These are phyloP conservation scores for Blennius ocellaris DNA, from an alignment of 2,113 vertebrate species.

Conservation along the genomic window DNA sequence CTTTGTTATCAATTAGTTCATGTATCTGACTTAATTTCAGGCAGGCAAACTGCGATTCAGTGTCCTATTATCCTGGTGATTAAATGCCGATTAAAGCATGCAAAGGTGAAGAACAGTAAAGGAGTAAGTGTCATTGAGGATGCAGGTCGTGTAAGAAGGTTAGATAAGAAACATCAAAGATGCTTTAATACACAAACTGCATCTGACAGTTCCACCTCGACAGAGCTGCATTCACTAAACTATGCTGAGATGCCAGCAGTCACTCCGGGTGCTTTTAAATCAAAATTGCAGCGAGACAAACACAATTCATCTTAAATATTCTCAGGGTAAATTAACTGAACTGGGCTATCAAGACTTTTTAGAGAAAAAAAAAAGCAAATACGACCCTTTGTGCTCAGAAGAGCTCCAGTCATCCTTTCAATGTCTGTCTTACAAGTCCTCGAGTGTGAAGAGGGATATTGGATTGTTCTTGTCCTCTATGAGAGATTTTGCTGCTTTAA, in stretches of 20 bases:
- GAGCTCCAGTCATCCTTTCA: slow-evolving; percentile 15
- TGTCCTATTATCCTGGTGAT: slow-evolving; percentile 47
- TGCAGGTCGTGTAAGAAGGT: slow-evolving; percentile 18
- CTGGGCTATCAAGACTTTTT: slow-evolving; percentile 27
- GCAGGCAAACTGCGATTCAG: slow-evolving; percentile 32
- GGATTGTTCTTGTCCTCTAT: slow-evolving; percentile 39
- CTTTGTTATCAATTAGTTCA: slow-evolving; percentile 25
- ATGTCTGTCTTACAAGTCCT: slow-evolving; percentile 29
- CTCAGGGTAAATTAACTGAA: slow-evolving; percentile 44
- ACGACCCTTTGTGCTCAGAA: slow-evolving; percentile 22
- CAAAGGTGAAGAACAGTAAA: slow-evolving; percentile 33
- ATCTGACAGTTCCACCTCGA: slow-evolving; percentile 29
- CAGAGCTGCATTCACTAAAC: slow-evolving; percentile 23
- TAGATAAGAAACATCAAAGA: slow-evolving; percentile 42
- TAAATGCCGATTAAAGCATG: slow-evolving; percentile 48
- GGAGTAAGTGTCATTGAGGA: slow-evolving; percentile 14
- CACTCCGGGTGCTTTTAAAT: slow-evolving; percentile 31
- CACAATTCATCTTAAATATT: slow-evolving; percentile 45
- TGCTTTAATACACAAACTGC: slow-evolving; percentile 26
- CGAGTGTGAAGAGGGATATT: slow-evolving; percentile 43
- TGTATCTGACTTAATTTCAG: slow-evolving; percentile 47
- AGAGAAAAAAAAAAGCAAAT: slow-evolving; percentile 8
- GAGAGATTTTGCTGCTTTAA: slow-evolving; percentile 31
- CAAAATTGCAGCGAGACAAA: slow-evolving; percentile 48
- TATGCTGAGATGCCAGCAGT: slow-evolving; percentile 16